Evolutionary conservation across 2,888 invertebrate genomes (phyloP).

Genomic region (Hypomecis punctinalis): DNA sequence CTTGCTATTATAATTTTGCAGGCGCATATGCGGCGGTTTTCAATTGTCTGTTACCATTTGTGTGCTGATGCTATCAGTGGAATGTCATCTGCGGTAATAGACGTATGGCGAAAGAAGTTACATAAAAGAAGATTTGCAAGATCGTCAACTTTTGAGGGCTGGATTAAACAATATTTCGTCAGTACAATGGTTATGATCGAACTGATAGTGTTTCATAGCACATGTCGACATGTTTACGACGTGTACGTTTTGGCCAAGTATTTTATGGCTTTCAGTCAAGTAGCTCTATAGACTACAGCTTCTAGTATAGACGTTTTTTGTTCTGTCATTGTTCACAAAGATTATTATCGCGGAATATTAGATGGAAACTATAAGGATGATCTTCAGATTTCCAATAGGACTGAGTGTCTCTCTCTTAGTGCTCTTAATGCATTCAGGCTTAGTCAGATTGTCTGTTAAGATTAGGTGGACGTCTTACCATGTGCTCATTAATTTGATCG

Average conservation of each 20-base stretch:
- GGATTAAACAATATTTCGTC: conserved; percentile 9
- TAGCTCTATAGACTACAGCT: not conserved
- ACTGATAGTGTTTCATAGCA: conserved; percentile 7
- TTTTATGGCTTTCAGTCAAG: not conserved
- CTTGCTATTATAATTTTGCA: conserved; percentile 69
- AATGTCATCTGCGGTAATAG: conserved; percentile 59
- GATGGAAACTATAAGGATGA: too few relatives aligned
- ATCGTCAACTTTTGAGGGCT: conserved; percentile 20
- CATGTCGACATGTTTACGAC: not conserved
- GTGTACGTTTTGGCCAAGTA: not conserved
- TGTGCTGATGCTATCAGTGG: conserved; percentile 56
- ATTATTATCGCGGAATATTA: too few relatives aligned
- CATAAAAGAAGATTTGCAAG: conserved; percentile 31
- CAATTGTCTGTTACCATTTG: conserved; percentile 65
- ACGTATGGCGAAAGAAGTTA: conserved; percentile 48
- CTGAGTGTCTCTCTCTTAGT: too few relatives aligned
- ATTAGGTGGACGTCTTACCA: too few relatives aligned
- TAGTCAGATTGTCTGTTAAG: too few relatives aligned
- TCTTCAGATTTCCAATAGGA: too few relatives aligned
- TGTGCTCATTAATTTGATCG: too few relatives aligned
- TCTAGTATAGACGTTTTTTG: too few relatives aligned
- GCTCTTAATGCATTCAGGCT: too few relatives aligned
- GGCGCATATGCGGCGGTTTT: conserved; percentile 55
- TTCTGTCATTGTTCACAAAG: too few relatives aligned
- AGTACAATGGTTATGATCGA: conserved; percentile 6